These are phyloP conservation scores for Anguilla obscura DNA, from an alignment of 2,797 vertebrate species.

Conservation along the genomic window DNA sequence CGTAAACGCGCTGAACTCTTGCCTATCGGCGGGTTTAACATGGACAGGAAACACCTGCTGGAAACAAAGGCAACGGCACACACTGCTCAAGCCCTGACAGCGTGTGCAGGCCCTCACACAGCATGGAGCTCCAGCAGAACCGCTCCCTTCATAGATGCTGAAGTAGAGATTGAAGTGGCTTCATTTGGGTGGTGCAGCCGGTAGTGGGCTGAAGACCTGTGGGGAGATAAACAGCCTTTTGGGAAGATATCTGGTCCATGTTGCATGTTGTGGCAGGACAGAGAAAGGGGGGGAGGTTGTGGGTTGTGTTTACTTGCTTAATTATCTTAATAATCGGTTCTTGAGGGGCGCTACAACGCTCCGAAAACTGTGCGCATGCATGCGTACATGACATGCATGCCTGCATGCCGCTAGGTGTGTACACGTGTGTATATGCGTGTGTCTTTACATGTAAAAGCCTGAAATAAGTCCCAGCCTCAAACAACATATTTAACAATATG, in stretches of 20 bases:
- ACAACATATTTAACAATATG: slow-evolving; percentile 49
- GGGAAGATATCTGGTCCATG: neutral
- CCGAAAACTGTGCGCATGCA: slow-evolving; percentile 17
- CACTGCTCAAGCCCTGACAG: neutral
- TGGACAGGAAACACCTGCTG: slow-evolving; percentile 37
- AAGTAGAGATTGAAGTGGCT: neutral
- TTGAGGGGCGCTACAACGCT: slow-evolving; percentile 23
- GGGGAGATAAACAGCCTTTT: neutral
- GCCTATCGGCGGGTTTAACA: slow-evolving; percentile 9
- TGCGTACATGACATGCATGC: neutral
- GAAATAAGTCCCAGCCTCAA: slow-evolving; percentile 34
- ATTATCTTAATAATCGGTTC: slow-evolving; percentile 14
- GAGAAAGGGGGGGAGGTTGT: neutral
- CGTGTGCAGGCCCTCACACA: no score
- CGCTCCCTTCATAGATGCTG: neutral
- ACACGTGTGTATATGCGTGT: neutral
- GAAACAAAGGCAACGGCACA: neutral
- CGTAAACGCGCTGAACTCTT: slow-evolving; percentile 31
- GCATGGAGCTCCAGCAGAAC: neutral
- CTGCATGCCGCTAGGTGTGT: neutral
- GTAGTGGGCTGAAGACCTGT: neutral
- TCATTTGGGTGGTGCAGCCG: neutral
- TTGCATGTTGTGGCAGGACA: slow-evolving; percentile 4
- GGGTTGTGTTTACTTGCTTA: slow-evolving; percentile 36
- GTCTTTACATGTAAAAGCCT: neutral